These are phyloP conservation scores for Pseudorhiza aurosa DNA, from an alignment of 30 jellyfish, hydroid and myxozoan species.

Conservation along the genomic window DNA sequence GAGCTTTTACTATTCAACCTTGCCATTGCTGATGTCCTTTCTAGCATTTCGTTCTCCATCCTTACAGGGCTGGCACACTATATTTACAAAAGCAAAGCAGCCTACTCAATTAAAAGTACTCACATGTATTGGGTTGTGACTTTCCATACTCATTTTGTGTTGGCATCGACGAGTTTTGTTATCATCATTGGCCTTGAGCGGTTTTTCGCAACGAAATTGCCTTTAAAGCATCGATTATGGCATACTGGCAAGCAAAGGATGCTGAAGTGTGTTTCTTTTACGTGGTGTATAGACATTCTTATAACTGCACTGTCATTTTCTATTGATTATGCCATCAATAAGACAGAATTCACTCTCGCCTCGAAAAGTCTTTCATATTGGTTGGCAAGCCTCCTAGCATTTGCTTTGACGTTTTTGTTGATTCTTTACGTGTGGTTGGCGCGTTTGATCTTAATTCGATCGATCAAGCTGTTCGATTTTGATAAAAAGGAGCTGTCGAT, in stretches of 20 bases:
- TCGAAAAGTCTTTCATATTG: background rate
- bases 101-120: background rate
- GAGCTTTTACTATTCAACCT: conserved; percentile 31
- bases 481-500: background rate
- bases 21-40: conserved; percentile 36
- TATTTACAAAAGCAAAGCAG: background rate
- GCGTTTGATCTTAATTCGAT: conserved; percentile 7
- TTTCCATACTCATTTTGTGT: background rate
- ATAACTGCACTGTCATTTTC: background rate
- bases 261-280: background rate
- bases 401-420: background rate
- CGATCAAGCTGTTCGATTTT: background rate
- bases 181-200: conserved; percentile 28
- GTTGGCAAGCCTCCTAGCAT: background rate
- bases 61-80: background rate
- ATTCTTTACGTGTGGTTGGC: conserved; percentile 9
- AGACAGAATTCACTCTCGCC: background rate
- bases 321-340: background rate
- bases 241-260: background rate
- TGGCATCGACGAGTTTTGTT: conserved; percentile 16
- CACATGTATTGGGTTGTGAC: background rate
- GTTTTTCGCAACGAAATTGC: conserved; percentile 17
- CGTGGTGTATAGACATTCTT: conserved; percentile 1
- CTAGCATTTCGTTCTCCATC: background rate
- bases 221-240: conserved; percentile 32